Conservation (phyloP, 1,140 invertebrate species). For the Pseudomyrmex concolor region DNA sequence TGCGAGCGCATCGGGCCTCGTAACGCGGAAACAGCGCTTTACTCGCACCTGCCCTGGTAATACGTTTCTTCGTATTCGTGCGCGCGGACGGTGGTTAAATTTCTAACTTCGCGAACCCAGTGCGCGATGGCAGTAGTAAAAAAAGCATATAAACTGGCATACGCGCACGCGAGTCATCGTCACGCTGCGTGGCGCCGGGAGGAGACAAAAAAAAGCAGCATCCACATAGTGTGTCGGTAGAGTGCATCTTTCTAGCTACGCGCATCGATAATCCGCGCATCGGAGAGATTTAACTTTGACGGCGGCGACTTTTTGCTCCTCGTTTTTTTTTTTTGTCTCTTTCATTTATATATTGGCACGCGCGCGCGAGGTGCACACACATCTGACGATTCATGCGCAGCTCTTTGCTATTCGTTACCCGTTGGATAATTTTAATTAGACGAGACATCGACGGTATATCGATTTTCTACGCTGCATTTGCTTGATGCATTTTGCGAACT, state of each 20-base stretch:
- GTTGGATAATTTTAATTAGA: constrained; percentile 71
- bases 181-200: constrained; percentile 24
- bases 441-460: constrained; percentile 56
- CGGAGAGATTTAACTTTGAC: constrained; percentile 55
- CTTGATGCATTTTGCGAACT: not conserved
- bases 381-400: constrained; percentile 24
- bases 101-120: constrained; percentile 17
- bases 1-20: constrained; percentile 46
- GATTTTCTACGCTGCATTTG: not conserved
- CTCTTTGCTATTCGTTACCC: constrained; percentile 49
- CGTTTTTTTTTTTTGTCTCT: constrained; percentile 49
- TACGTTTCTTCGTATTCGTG: constrained; percentile 46
- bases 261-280: constrained; percentile 56
- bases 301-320: constrained; percentile 36
- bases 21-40: constrained; percentile 54
- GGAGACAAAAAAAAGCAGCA: constrained; percentile 19
- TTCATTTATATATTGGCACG: constrained; percentile 53
- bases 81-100: constrained; percentile 37
- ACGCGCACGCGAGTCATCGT: constrained; percentile 49
- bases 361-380: constrained; percentile 15
- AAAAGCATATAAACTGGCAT: constrained; percentile 28
- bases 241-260: constrained; percentile 46
- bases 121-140: constrained; percentile 1
- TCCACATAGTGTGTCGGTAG: constrained; percentile 8
- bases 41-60: constrained; percentile 54